phyloP scores from a whole-genome alignment of 2,113 vertebrate species.

The Calidris pugnax region DNA sequence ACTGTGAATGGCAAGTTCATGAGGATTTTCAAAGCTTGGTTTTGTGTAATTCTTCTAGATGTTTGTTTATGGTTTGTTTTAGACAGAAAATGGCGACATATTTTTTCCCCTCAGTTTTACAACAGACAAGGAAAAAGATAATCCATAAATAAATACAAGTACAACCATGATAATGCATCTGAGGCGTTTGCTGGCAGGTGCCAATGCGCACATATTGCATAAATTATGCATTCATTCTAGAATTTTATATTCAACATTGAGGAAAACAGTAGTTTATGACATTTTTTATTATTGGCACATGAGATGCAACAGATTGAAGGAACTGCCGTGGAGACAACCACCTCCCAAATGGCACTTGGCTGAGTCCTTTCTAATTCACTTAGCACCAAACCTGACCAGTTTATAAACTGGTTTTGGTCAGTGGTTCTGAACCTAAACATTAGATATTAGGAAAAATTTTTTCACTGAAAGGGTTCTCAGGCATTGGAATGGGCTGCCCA shows the following conservation, averaged over 20 bases:
- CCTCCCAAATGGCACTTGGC: background rate
- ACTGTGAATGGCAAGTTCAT: background rate
- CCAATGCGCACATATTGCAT: background rate
- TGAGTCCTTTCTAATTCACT: background rate
- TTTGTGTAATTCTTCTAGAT: background rate
- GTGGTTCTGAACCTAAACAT: background rate
- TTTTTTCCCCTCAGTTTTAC: background rate
- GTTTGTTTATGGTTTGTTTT: background rate
- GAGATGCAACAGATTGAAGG: background rate
- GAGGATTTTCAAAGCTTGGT: background rate
- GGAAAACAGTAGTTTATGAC: background rate
- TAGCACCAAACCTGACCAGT: background rate
- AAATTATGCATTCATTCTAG: background rate
- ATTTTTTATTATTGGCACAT: background rate
- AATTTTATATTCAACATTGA: background rate
- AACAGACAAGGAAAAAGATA: background rate
- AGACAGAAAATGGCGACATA: background rate
- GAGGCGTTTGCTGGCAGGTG: background rate
- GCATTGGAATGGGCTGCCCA: too few species aligned
- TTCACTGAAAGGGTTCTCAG: too few species aligned
- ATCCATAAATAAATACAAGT: background rate
- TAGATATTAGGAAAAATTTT: too few species aligned
- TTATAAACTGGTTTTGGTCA: background rate
- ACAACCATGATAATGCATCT: background rate
- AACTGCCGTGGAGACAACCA: background rate